Percentiles rank a stretch among this genome's conserved stretches.
phyloP scores from a whole-genome alignment of 2,113 vertebrate genomes.

The Centropus unirufus region DNA sequence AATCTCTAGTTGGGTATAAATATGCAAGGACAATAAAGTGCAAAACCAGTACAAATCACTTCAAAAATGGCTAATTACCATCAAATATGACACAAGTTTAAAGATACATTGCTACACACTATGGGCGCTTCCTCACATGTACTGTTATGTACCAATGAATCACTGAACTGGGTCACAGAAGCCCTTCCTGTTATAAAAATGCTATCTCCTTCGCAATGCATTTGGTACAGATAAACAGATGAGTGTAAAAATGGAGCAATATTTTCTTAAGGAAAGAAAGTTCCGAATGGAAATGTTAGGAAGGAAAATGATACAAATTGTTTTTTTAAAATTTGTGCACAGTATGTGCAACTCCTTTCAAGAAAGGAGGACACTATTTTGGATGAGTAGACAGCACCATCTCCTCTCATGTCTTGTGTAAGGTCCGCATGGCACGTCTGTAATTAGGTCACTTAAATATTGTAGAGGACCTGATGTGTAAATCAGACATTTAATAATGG shows the following conservation, averaged over 20 bases:
- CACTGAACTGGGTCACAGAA: neutral
- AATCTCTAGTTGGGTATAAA: neutral
- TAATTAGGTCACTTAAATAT: neutral
- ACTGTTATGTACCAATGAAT: neutral
- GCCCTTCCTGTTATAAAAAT: neutral
- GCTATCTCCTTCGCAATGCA: neutral
- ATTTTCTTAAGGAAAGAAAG: neutral
- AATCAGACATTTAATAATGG: neutral
- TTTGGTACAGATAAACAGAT: neutral
- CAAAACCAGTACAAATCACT: slow-evolving; percentile 7
- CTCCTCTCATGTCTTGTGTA: neutral
- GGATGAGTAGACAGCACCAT: neutral
- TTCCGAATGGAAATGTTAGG: neutral
- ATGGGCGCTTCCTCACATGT: neutral
- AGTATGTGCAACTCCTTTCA: neutral
- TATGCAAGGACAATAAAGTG: neutral
- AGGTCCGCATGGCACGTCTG: neutral
- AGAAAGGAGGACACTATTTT: neutral
- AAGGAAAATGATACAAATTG: neutral
- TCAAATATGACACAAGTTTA: neutral
- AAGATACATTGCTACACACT: neutral
- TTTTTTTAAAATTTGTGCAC: neutral
- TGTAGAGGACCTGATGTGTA: neutral
- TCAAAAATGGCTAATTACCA: slow-evolving; percentile 3
- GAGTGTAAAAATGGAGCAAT: neutral